These are phyloP conservation scores for Passer montanus DNA, from an alignment of 2,113 vertebrate genomes.

Conservation along the genomic window DNA sequence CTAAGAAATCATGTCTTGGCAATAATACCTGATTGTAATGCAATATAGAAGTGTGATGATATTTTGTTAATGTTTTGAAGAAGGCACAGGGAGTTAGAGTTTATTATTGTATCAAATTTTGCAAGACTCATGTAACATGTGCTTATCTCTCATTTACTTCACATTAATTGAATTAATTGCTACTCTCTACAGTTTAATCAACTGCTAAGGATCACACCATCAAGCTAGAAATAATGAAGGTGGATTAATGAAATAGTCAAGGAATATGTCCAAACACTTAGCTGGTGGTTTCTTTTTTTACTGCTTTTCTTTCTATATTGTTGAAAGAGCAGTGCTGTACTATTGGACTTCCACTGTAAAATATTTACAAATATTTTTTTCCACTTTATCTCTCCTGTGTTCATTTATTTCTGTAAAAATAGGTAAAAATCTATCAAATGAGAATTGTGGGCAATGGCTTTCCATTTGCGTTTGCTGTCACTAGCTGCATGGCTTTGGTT, in stretches of 20 bases:
- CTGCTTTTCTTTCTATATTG: background rate
- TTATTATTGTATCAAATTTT: constrained; percentile 31
- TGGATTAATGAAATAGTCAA: constrained; percentile 34
- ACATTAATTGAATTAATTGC: constrained; percentile 44
- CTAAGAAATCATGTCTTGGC: background rate
- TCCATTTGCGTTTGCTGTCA: background rate
- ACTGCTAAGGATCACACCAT: constrained; percentile 40
- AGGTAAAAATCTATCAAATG: background rate
- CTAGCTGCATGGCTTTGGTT: background rate
- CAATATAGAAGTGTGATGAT: background rate
- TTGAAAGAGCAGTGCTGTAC: background rate
- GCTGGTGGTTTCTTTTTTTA: constrained; percentile 27
- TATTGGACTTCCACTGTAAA: background rate
- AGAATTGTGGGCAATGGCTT: background rate
- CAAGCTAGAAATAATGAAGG: constrained; percentile 51
- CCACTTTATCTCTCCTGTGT: background rate
- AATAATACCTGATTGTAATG: background rate
- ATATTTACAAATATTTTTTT: background rate
- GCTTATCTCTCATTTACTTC: constrained; percentile 46
- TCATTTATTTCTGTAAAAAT: background rate
- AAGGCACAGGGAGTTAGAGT: background rate
- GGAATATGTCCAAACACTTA: constrained; percentile 24
- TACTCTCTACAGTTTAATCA: constrained; percentile 29
- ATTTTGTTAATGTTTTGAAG: constrained; percentile 1
- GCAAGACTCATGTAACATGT: background rate